phyloP scores from a whole-genome alignment of 2,113 vertebrate genomes.

The Lophochroa leadbeateri region DNA sequence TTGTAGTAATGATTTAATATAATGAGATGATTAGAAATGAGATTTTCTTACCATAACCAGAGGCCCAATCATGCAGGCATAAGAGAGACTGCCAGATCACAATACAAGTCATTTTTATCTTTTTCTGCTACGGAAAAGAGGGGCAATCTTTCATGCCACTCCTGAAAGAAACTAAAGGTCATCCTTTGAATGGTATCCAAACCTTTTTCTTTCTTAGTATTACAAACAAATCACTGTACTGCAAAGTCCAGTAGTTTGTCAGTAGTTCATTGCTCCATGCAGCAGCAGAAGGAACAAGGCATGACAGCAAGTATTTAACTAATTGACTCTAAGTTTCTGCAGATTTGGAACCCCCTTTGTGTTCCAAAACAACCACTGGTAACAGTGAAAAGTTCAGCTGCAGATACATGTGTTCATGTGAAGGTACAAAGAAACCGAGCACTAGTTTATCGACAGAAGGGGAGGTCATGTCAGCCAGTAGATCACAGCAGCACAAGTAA shows the following conservation, averaged over 20 bases:
- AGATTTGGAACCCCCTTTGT: not conserved
- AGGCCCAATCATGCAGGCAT: not conserved
- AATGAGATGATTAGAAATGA: not conserved
- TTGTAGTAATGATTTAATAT: not conserved
- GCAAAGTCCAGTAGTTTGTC: constrained; percentile 3
- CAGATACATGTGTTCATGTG: not conserved
- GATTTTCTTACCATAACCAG: not conserved
- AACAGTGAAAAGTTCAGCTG: not conserved
- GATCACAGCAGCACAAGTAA: not conserved
- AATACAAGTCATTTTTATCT: not conserved
- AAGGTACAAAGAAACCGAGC: not conserved
- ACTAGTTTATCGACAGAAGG: not conserved
- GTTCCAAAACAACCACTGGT: constrained; percentile 17
- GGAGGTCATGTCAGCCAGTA: not conserved
- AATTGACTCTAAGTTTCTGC: not conserved
- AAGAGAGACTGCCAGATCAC: not conserved
- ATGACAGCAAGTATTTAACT: constrained; percentile 26
- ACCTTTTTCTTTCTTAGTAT: not conserved
- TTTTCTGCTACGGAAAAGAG: not conserved
- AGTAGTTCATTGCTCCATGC: not conserved
- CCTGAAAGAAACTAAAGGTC: constrained; percentile 49
- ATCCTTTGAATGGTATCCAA: constrained; percentile 55
- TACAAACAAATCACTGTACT: constrained; percentile 18
- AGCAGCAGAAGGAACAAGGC: constrained; percentile 2
- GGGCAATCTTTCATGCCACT: constrained; percentile 13